A percentile compares a stretch with the other conserved stretches of the same genome.
These are phyloP conservation scores for Bryconaethiops microstoma DNA, from an alignment of 2,797 vertebrate genomes.

Conservation along the genomic window DNA sequence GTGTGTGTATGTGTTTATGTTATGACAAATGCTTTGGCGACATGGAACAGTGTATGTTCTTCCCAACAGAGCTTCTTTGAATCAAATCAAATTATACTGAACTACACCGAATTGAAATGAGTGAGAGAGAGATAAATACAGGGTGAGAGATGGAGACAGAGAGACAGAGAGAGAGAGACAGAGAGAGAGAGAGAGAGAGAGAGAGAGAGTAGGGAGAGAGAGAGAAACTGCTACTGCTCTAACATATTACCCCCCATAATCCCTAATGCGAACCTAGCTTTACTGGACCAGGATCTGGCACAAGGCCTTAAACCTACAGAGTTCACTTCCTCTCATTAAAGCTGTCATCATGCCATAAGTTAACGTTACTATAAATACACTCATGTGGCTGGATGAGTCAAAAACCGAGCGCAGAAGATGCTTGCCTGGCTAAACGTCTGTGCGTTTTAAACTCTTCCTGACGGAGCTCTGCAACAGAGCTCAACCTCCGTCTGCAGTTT, in stretches of 20 bases:
- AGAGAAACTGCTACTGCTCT: not conserved
- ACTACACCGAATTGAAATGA: not conserved
- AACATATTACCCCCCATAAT: not conserved
- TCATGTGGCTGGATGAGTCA: not conserved
- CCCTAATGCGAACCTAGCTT: not conserved
- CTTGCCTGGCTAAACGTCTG: not conserved
- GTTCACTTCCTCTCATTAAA: slow-evolving; percentile 9
- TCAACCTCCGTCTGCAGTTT: slow-evolving; percentile 1
- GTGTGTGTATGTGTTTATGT: too few species aligned
- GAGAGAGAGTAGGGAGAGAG: not conserved
- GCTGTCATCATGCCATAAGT: slow-evolving; percentile 5
- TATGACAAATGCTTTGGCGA: too few species aligned
- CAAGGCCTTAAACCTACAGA: not conserved
- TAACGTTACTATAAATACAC: slow-evolving; percentile 2
- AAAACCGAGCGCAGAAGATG: not conserved
- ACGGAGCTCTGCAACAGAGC: not conserved
- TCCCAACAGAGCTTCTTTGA: too few species aligned
- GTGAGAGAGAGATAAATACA: not conserved
- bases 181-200: not conserved
- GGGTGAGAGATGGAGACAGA: too few species aligned
- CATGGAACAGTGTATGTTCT: too few species aligned
- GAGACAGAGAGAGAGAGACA: not conserved
- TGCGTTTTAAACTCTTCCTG: slow-evolving; percentile 8
- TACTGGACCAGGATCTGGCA: slow-evolving; percentile 3
- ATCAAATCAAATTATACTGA: too few species aligned